Evolutionary conservation across 2,797 vertebrate genomes (phyloP), one percentile per base, ranked within the genome.

Genomic region (Periparus ater): DNA sequence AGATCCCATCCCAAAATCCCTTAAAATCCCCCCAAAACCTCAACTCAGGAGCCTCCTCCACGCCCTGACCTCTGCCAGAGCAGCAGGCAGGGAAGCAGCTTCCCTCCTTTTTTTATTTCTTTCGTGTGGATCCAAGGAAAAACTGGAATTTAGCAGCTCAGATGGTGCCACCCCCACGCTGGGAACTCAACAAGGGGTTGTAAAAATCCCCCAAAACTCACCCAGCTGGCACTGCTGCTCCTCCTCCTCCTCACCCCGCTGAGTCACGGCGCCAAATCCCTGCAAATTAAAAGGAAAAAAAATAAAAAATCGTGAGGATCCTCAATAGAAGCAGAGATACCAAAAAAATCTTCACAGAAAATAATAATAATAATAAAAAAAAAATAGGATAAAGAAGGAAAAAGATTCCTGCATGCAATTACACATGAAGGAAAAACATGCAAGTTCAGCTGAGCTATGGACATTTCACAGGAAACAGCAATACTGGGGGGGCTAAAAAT

Each of bases 371-470:
- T 38, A 38, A 38, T 40, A 40, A 40, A 13, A 10, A n/a, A 19
- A 25, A 22, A 20, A 15, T 10, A 12, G 3, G 3, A 3, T n/a
- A 6, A 17, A 20, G 3, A 5, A 36, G 34, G 4, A 21, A 15
- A 88, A 75, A 93, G 65, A 94, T 71, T 93, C 97, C 97, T 96
- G 98, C 99, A 99, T 99, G 99, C 99, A 99, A 97, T 98, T 98
- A 96, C 83, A 98, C 96, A 98, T 97, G 97, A 97, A 96, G 97
- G 97, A 98, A 78, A 97, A 98, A 98, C 99, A 99, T 99, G 99
- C 99, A 99, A 98, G 98, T 99, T 98, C 97, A 98, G 98, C 98
- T 98, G 95, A 97, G 97, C 96, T 97, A 54, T 51, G 92, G 92
- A 74, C 42, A 47, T 95, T 95, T 97, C 88, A 95, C 89, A 96